These are phyloP conservation scores for Phlogophora meticulosa DNA, from an alignment of 2,888 invertebrate genomes.

Conservation along the genomic window DNA sequence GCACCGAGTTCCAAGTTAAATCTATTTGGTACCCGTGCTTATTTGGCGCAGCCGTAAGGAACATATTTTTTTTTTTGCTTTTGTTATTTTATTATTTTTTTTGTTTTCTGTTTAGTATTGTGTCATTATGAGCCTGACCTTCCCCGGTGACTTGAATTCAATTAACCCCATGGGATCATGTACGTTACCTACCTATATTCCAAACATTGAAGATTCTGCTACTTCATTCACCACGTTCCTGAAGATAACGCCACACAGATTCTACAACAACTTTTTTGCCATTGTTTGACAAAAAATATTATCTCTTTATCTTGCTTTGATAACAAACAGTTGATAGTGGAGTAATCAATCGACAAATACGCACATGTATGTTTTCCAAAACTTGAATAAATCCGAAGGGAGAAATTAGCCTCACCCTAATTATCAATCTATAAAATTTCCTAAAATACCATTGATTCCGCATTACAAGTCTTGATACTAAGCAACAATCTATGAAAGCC, in stretches of 20 bases:
- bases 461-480: background rate
- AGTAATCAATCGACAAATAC: constrained; percentile 41
- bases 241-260: background rate
- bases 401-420: too few species aligned
- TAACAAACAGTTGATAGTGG: constrained; percentile 42
- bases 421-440: too few species aligned
- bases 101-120: too few species aligned
- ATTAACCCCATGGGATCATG: constrained; percentile 2
- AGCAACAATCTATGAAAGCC: too few species aligned
- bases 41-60: too few species aligned
- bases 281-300: constrained; percentile 22
- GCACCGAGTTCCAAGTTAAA: constrained; percentile 6
- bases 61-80: too few species aligned
- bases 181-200: background rate
- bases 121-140: too few species aligned
- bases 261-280: background rate
- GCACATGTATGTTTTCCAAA: background rate
- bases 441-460: too few species aligned
- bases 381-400: background rate
- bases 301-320: constrained; percentile 48
- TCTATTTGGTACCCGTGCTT: too few species aligned
- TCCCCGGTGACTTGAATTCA: background rate
- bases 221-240: background rate
- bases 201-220: background rate
- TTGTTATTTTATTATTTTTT: too few species aligned